Percentiles rank a stretch among this genome's conserved stretches.
phyloP scores from a whole-genome alignment of 2,113 vertebrate genomes.

The Clinocottus analis region DNA sequence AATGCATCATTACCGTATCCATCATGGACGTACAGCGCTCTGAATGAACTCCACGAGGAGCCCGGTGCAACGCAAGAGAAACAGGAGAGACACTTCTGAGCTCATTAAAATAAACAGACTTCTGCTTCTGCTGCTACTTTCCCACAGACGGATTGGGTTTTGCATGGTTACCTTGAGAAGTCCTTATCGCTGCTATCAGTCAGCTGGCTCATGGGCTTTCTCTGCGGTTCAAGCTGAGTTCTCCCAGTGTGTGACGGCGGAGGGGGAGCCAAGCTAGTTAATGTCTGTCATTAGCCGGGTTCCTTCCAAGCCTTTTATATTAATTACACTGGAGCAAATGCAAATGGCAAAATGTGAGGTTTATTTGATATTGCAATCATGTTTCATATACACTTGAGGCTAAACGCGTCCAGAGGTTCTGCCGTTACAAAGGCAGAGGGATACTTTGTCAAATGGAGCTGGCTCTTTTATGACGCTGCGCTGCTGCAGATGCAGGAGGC shows the following conservation, averaged over 20 bases:
- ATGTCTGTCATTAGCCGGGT: constrained; percentile 58
- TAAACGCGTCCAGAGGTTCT: constrained; percentile 13
- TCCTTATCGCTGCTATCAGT: constrained; percentile 77
- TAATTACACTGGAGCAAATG: constrained; percentile 38
- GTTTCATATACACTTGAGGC: constrained; percentile 25
- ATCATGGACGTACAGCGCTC: constrained; percentile 72
- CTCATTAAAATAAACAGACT: constrained; percentile 82
- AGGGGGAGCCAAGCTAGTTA: constrained; percentile 47
- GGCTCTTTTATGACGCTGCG: not conserved
- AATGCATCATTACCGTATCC: constrained; percentile 79
- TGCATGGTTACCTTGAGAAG: constrained; percentile 76
- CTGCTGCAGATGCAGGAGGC: not conserved
- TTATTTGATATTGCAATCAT: constrained; percentile 17
- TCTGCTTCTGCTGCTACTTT: constrained; percentile 80
- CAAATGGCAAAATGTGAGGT: constrained; percentile 38
- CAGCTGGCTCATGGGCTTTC: constrained; percentile 74
- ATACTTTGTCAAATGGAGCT: constrained; percentile 17
- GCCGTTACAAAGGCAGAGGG: constrained; percentile 22
- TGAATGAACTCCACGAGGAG: constrained; percentile 77
- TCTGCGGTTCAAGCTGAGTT: constrained; percentile 75
- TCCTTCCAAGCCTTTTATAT: constrained; percentile 54
- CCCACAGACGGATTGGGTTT: constrained; percentile 72
- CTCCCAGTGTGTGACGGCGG: constrained; percentile 63
- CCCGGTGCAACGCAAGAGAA: constrained; percentile 69
- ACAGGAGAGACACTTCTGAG: constrained; percentile 79